Conservation (phyloP, 2,797 vertebrate species). For the Mycteria americana region DNA sequence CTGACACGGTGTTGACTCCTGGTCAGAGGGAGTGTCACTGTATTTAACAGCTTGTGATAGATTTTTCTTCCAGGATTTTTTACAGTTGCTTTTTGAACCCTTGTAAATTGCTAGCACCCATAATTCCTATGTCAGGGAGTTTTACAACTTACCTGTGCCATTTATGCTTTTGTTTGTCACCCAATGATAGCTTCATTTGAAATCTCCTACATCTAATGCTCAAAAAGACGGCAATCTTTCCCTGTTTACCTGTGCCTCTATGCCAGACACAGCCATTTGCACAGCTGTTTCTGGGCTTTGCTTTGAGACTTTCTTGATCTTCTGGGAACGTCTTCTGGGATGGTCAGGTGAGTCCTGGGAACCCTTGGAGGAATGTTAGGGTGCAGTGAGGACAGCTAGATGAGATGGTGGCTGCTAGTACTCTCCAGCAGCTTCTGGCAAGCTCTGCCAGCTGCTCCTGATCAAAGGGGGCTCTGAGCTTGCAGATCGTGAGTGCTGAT, state of each 20-base stretch:
- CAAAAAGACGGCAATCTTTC: background rate
- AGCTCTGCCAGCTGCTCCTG: background rate
- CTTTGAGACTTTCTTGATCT: background rate
- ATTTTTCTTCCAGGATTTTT: background rate
- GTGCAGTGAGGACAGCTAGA: background rate
- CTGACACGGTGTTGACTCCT: background rate
- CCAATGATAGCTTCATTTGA: background rate
- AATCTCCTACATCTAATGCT: background rate
- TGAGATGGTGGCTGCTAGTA: background rate
- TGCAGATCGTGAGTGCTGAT: background rate
- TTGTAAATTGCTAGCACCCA: background rate
- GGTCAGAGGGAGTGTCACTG: background rate
- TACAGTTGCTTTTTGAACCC: background rate
- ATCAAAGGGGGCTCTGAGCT: background rate
- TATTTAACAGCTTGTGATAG: background rate
- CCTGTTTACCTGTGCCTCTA: background rate
- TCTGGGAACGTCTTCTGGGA: background rate
- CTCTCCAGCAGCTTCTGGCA: background rate
- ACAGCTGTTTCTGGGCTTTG: background rate
- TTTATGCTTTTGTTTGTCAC: background rate
- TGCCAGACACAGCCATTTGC: background rate
- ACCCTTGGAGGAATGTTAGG: fast-evolving
- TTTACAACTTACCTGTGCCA: background rate
- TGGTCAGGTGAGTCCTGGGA: background rate
- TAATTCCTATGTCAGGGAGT: background rate